Evolutionary conservation across 2,888 invertebrate species (phyloP), one percentile per base, ranked within the genome.

Genomic region (Megaustenia siamemsis): DNA sequence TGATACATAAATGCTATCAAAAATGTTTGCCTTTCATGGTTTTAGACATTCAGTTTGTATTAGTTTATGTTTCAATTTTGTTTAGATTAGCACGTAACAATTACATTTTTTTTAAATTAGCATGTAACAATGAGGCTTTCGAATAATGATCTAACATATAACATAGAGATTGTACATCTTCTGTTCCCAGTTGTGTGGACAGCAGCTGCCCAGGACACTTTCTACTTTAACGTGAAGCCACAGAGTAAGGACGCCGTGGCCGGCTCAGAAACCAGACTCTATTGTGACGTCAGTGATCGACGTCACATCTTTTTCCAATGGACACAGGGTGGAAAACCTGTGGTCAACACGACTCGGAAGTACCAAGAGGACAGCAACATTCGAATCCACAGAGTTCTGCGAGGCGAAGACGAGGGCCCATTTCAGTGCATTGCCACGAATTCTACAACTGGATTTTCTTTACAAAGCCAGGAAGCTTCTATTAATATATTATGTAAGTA

Each of bases 401-500:
- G 95, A 43, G 95, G 94, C 87, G 93, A 94, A 75, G 96, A 96
- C 90, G 92, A 94, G 15, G 96, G 96, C 43, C 95, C 95, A 85
- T 95, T 95, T 92, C 94, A 95, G 87, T 96, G 96, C 93, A 95
- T 95, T 77, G 96, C 96, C 45, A 94, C 94, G 82, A 94, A 95
- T 88, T 92, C 91, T 28, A 93, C 94, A 32, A 94, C 94, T 8
- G 94, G 94, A 53, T 93, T 93, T 83, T 95, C 95, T 76, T 83
- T 93, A 24, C 95, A 95, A 89, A 96, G 96, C 90, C 95, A 95
- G 38, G 95, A 95, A 5, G 96, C 96, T 60, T 94, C 95, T 69
- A 94, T 96, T 88, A 95, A 95, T 93, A 95, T 96, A 71, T 95
- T 96, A 93, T 96, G 96, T 96, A 94, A 96, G 96, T 96, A 87